phyloP scores from a whole-genome alignment of 2,797 vertebrate species.

The Dermochelys coriacea region DNA sequence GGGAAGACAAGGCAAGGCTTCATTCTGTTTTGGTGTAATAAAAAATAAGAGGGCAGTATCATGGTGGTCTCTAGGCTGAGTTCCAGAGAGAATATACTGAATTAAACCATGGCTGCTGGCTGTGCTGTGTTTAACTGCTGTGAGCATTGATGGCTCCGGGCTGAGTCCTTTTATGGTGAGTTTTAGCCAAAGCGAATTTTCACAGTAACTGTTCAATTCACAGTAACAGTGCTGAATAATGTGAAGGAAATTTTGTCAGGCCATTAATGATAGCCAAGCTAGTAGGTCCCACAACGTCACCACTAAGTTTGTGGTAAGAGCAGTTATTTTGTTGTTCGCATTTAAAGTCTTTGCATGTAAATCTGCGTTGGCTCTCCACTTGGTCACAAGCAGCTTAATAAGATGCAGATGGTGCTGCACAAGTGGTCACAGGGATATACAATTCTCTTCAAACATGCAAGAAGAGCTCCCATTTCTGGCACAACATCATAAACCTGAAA shows the following conservation, averaged over 20 bases:
- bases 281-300: background rate
- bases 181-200: background rate
- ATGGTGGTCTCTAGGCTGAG: background rate
- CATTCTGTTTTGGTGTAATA: background rate
- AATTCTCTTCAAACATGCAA: constrained; percentile 23
- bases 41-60: background rate
- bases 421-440: background rate
- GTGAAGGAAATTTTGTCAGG: background rate
- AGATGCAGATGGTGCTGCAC: background rate
- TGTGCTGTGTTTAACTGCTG: background rate
- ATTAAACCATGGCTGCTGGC: background rate
- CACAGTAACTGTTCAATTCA: background rate
- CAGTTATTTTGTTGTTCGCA: background rate
- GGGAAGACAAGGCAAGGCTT: background rate
- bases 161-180: background rate
- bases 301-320: accelerated
- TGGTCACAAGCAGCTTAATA: background rate
- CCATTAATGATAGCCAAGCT: background rate
- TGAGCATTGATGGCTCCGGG: background rate
- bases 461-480: background rate
- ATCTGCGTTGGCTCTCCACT: background rate
- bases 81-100: background rate
- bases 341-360: background rate
- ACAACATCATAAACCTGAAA: constrained; percentile 50
- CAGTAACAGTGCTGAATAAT: background rate